Base-by-base conservation (phyloP, 2,113 vertebrate genomes). In the Entosphenus tridentatus region DNA sequence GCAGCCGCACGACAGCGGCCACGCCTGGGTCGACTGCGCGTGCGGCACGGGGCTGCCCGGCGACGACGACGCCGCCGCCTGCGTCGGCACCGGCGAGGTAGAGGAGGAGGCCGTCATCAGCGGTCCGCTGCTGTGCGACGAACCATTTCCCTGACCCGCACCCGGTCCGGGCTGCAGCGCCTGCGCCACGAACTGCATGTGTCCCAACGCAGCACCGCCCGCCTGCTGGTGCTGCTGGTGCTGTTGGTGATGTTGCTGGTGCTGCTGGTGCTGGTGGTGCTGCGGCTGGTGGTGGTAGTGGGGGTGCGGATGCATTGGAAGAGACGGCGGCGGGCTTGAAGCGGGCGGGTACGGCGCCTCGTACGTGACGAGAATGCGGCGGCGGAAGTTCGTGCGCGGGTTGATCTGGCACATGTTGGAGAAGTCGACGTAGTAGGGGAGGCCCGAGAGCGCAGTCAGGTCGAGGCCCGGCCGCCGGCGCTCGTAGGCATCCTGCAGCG, bases 341-440 rank as follows among this genome's bases (percentile, higher is more conserved):
- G 86, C 83, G 70, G 88, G 71, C 0, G 86, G 86, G 73, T 86
- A 88, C 68, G 84, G 72, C 73, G 86, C 74, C 75, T 87, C 85
- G 0, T 85, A 82, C 2, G 83, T 82, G 11, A 84, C 79, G 72
- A 85, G 84, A 8, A 96, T 79, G 0, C 87, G 85, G 56, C 89
- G 81, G 71, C 83, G 84, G 73, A 81, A 79, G 73, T 83, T 82
- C 2, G 82, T 83, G 77, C 83, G 82, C 56, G 82, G 76, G 75
- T 84, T 84, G 75, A 84, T 82, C 80, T 84, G 82, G 69, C 81
- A 80, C 82, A 84, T 84, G 71, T 80, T 81, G 74, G 73, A 74
- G 14, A 84, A 84, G 75, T 84, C 82, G 0, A 84, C 82, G 74
- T 82, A 55, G 2, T 84, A 84, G 75, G 81, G 80, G 59, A 84